phyloP scores from a whole-genome alignment of 1,140 invertebrate species.

The Psilanteris sp. region DNA sequence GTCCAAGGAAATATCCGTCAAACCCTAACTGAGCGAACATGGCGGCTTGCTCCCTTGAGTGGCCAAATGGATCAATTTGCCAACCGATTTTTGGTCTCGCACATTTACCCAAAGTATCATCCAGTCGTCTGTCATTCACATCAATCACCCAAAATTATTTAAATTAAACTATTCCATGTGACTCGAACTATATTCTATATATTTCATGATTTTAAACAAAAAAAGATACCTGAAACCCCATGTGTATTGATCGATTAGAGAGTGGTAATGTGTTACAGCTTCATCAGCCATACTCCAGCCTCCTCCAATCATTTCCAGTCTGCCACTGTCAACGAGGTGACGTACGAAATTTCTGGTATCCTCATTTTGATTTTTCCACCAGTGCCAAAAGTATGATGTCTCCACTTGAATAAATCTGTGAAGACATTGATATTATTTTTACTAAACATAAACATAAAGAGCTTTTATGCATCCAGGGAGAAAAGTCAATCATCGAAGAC shows the following conservation, averaged over 20 bases:
- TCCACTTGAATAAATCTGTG: constrained; percentile 88
- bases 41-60: constrained; percentile 92
- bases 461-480: too few relatives aligned
- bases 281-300: constrained; percentile 97
- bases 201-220: too few relatives aligned
- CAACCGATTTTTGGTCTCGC: constrained; percentile 90
- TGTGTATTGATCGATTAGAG: constrained; percentile 95
- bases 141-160: too few relatives aligned
- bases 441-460: too few relatives aligned
- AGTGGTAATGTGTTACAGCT: constrained; percentile 93
- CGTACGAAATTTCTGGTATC: constrained; percentile 81
- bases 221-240: constrained; percentile 87
- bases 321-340: constrained; percentile 85
- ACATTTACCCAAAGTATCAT: constrained; percentile 91
- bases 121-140: constrained; percentile 84
- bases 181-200: too few relatives aligned
- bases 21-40: constrained; percentile 91
- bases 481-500: too few relatives aligned
- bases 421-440: too few relatives aligned
- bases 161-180: too few relatives aligned
- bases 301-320: constrained; percentile 92
- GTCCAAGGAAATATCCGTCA: constrained; percentile 92
- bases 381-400: constrained; percentile 94
- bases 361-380: constrained; percentile 90
- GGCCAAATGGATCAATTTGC: constrained; percentile 97